Conservation (phyloP, 2,888 invertebrate genomes). For the Steinernema hermaphroditum region DNA sequence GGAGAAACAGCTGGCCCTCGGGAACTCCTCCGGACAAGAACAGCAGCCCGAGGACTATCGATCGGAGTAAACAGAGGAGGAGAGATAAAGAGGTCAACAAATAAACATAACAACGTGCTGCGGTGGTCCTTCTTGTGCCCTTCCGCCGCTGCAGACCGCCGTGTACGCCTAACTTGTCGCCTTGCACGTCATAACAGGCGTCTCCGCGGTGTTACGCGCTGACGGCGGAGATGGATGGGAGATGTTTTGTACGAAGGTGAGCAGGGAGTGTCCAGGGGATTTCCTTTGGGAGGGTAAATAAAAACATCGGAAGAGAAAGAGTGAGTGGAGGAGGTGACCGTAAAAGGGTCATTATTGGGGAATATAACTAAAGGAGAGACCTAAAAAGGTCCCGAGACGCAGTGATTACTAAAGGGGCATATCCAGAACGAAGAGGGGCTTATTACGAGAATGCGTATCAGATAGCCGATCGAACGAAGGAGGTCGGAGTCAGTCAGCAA, state of each 20-base stretch:
- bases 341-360: too few species aligned
- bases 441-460: too few species aligned
- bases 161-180: neutral
- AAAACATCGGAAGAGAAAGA: neutral
- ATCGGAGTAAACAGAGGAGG: conserved; percentile 22
- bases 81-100: conserved; percentile 15
- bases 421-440: too few species aligned
- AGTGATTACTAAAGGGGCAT: too few species aligned
- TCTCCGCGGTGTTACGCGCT: neutral
- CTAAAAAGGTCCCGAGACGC: too few species aligned
- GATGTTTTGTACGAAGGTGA: conserved; percentile 8
- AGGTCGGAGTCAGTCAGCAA: too few species aligned
- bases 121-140: conserved; percentile 11
- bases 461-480: too few species aligned
- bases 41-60: conserved; percentile 18
- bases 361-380: too few species aligned
- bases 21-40: conserved; percentile 1
- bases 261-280: neutral
- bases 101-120: neutral
- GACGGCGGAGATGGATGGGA: neutral
- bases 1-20: conserved; percentile 26
- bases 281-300: neutral
- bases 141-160: neutral
- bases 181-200: neutral
- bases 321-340: too few species aligned